Evolutionary conservation across 2,888 invertebrate genomes (phyloP).

Genomic region (Teinopalpus imperialis): DNA sequence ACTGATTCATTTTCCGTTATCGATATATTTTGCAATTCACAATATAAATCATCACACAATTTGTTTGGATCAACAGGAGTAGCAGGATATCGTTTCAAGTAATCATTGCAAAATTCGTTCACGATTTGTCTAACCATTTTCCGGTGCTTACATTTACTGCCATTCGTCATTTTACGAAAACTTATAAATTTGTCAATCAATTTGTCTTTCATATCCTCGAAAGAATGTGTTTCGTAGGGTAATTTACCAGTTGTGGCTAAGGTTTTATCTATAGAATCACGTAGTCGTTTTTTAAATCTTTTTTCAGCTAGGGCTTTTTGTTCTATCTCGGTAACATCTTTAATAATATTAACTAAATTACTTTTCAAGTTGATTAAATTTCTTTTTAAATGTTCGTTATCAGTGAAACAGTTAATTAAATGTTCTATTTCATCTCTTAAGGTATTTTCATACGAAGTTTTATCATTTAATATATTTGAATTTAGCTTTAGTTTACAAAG

Average conservation of each 20-base stretch:
- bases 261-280: constrained; percentile 45
- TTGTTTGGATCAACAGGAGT: constrained; percentile 38
- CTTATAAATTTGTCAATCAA: constrained; percentile 57
- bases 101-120: constrained; percentile 47
- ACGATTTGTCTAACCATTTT: constrained; percentile 46
- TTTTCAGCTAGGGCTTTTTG: constrained; percentile 41
- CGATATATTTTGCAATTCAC: constrained; percentile 44
- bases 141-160: constrained; percentile 39
- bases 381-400: neutral
- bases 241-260: constrained; percentile 37
- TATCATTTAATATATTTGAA: constrained; percentile 41
- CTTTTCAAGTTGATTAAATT: constrained; percentile 10
- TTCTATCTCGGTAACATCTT: constrained; percentile 12
- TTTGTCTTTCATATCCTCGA: constrained; percentile 52
- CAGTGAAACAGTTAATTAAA: constrained; percentile 48
- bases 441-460: constrained; percentile 51
- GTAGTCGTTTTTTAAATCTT: constrained; percentile 48
- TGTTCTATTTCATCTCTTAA: constrained; percentile 60
- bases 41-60: constrained; percentile 44
- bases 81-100: constrained; percentile 42
- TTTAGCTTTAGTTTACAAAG: constrained; percentile 54
- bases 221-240: constrained; percentile 40
- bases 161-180: constrained; percentile 42
- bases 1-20: constrained; percentile 45
- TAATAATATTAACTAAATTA: constrained; percentile 23